phyloP scores from a whole-genome alignment of 2,113 vertebrate genomes.

The Sprattus sprattus region DNA sequence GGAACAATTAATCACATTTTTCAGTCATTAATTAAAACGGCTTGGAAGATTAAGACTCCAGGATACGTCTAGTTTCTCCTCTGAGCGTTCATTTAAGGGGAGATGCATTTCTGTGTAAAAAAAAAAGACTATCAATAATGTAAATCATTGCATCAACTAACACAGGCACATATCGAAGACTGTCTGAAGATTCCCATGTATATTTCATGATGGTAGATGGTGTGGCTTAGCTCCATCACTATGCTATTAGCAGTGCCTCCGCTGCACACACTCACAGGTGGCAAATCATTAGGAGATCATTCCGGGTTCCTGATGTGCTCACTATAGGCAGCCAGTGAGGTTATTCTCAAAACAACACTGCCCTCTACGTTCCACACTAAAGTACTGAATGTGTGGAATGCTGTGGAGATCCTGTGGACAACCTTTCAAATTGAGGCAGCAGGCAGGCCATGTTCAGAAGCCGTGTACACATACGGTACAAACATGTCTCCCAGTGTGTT shows the following conservation, averaged over 20 bases:
- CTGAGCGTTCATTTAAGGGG: constrained; percentile 70
- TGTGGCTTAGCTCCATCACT: background rate
- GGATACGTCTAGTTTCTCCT: constrained; percentile 59
- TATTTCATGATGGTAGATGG: background rate
- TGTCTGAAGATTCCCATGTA: background rate
- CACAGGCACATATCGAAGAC: background rate
- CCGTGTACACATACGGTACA: background rate
- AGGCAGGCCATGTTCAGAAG: background rate
- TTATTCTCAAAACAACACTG: constrained; percentile 13
- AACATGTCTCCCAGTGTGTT: background rate
- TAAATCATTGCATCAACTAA: background rate
- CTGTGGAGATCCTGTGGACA: constrained; percentile 20
- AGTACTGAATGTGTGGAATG: constrained; percentile 18
- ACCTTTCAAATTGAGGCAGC: background rate
- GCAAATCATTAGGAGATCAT: constrained; percentile 14
- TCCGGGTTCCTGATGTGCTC: background rate
- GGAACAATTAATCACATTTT: constrained; percentile 72
- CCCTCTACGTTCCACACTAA: constrained; percentile 12
- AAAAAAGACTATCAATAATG: background rate
- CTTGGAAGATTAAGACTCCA: constrained; percentile 48
- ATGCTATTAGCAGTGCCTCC: background rate
- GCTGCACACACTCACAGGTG: background rate
- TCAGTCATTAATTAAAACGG: constrained; percentile 68
- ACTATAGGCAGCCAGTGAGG: background rate
- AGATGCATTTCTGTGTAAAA: constrained; percentile 41